Base-by-base conservation (phyloP, 2,888 invertebrate genomes). In the Platycnemis pennipes region DNA sequence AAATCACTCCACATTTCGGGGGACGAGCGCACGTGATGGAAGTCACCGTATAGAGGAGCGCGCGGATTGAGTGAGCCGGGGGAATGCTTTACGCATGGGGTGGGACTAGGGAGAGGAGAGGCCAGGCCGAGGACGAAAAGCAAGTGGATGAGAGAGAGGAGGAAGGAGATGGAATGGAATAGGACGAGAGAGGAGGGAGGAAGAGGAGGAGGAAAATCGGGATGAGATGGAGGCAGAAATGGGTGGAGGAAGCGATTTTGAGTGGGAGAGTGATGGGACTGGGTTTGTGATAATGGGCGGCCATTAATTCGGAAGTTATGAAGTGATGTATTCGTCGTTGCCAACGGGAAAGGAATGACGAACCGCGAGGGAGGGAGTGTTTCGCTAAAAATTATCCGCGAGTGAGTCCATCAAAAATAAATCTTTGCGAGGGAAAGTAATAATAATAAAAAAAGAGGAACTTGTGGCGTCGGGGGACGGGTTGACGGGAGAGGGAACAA, bases 291-390 rank as follows among this genome's bases (percentile, higher is more conserved):
- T 91, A 91, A 91, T 91, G 91, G 91, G 26, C 44, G 63, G 56
- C 91, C 91, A 91, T 91, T 91, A 91, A 91, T 91, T 91, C 91
- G 91, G 91, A 63, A 91, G 91, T 89, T 89, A 89, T 89, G 89
- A 89, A 89, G 89, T 89, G 89, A 89, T 89, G 89, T 89, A 89
- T 89, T 89, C 89, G 56, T 56, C 91, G 63, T 91, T 69, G 91
- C 91, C 91, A 91, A 44, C 91, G 91, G 91, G 91, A 63, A 89
- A 26, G 89, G 89, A 63, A 91, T 91, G 91, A 91, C 91, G 91
- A 91, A 63, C 91, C 91, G 63, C 69, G 45, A 63, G 63, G 53
- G n/a, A n/a, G 49, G 56, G 44, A 91, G 91, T 44, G 91, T 44
- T 44, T 91, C 91, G 63, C 63, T 63, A 91, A 91, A 91, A 91